These are phyloP conservation scores for Cheilosia urbana DNA, from an alignment of 2,888 invertebrate genomes.

Conservation along the genomic window DNA sequence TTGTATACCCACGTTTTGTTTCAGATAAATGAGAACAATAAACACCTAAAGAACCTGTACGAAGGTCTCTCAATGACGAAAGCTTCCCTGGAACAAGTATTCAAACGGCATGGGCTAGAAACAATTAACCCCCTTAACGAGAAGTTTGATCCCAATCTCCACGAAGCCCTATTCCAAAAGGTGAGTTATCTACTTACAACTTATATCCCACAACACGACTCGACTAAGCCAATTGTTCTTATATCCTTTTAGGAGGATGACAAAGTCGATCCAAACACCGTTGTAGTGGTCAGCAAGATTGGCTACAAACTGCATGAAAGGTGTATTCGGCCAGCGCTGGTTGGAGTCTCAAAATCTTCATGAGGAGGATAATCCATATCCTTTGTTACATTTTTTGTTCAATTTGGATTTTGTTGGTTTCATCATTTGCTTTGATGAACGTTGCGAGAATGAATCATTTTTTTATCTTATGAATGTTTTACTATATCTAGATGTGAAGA, in stretches of 20 bases:
- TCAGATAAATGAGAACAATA: constrained; percentile 86
- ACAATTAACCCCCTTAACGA: constrained; percentile 95
- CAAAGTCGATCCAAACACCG: constrained; percentile 92
- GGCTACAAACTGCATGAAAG: constrained; percentile 98
- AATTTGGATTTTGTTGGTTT: constrained; percentile 23
- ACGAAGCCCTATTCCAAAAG: constrained; percentile 98
- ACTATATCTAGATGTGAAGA: constrained; percentile 48
- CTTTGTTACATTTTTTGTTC: constrained; percentile 18
- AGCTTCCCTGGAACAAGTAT: constrained; percentile 93
- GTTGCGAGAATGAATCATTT: constrained; percentile 52
- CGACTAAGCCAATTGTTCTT: constrained; percentile 7
- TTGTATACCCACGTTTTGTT: neutral
- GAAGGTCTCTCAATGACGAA: constrained; percentile 96
- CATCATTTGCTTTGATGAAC: constrained; percentile 39
- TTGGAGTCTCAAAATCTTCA: constrained; percentile 93
- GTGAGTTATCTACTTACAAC: constrained; percentile 82
- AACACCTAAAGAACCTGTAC: constrained; percentile 92
- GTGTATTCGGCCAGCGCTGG: constrained; percentile 97
- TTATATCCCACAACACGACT: constrained; percentile 16
- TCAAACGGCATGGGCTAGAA: constrained; percentile 94
- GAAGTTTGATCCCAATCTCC: constrained; percentile 98
- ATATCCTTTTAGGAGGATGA: constrained; percentile 87
- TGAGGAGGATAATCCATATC: constrained; percentile 26
- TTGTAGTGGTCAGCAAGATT: constrained; percentile 96
- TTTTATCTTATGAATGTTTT: constrained; percentile 57